phyloP scores from a whole-genome alignment of 2,797 vertebrate genomes.

The Molossus molossus region DNA sequence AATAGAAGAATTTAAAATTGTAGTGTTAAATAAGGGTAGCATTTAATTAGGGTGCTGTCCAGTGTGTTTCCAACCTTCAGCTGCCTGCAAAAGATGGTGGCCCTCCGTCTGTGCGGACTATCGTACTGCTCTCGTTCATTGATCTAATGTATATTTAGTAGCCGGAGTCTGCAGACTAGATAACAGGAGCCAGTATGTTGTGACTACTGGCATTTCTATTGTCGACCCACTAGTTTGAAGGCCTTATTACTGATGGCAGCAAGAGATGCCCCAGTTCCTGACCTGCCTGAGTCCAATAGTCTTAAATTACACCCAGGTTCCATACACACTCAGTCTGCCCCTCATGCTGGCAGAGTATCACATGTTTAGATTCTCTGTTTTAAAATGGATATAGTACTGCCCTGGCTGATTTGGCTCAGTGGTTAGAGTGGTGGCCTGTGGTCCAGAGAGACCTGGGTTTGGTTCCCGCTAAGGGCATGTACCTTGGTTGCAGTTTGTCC shows the following conservation, averaged over 20 bases:
- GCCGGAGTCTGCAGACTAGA: neutral
- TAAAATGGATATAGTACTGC: neutral
- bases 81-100: neutral
- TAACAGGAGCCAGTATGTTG: neutral
- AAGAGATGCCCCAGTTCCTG: neutral
- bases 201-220: neutral
- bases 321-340: neutral
- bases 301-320: neutral
- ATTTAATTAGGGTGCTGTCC: slow-evolving; percentile 6
- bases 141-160: neutral
- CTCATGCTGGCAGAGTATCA: neutral
- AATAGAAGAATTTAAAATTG: slow-evolving; percentile 44
- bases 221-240: neutral
- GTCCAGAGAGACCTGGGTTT: too few relatives aligned
- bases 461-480: too few relatives aligned
- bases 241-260: neutral
- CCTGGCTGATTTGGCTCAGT: too few relatives aligned
- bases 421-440: too few relatives aligned
- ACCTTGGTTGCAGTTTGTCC: too few relatives aligned
- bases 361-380: slow-evolving; percentile 5
- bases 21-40: slow-evolving; percentile 13
- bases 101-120: neutral
- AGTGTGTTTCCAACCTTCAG: neutral
- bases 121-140: neutral
- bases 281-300: neutral